Conservation (phyloP, 1,140 invertebrate species). For the Bactericera cockerelli region DNA sequence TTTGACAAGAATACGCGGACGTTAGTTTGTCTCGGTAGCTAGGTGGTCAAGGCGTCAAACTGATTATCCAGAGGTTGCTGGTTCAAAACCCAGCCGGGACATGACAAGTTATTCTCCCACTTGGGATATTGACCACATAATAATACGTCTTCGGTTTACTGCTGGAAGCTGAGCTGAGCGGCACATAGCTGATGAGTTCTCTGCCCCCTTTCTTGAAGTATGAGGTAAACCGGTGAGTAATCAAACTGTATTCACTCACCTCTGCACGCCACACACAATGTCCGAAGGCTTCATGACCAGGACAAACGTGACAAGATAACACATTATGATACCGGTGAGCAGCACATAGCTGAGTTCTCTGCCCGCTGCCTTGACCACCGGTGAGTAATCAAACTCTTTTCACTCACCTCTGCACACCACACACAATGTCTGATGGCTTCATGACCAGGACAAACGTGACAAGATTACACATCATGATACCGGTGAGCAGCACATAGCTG, state of each 20-base stretch:
- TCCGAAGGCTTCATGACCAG: conserved; percentile 60
- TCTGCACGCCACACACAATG: conserved; percentile 55
- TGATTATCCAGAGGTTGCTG: no score
- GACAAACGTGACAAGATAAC: conserved; percentile 74
- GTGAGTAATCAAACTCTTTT: no score
- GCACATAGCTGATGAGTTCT: conserved; percentile 74
- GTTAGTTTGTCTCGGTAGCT: no score
- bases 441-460: conserved; percentile 72
- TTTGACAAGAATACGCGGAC: no score
- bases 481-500: conserved; percentile 70
- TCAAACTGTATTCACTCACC: conserved; percentile 38
- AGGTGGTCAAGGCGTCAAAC: no score
- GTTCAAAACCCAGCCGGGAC: no score
- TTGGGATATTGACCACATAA: no score
- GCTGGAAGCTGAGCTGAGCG: no score
- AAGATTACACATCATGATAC: conserved; percentile 75
- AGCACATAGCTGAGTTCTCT: conserved; percentile 77
- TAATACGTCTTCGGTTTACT: no score
- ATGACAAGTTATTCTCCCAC: no score
- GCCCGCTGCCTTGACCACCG: conserved; percentile 77
- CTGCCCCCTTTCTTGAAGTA: conserved; percentile 80
- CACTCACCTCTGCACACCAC: conserved; percentile 54
- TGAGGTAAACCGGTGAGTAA: conserved; percentile 77
- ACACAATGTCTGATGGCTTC: conserved; percentile 55
- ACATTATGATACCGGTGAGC: conserved; percentile 71